These are phyloP conservation scores for Dendropsophus ebraccatus DNA, from an alignment of 2,113 vertebrate species.

Conservation along the genomic window DNA sequence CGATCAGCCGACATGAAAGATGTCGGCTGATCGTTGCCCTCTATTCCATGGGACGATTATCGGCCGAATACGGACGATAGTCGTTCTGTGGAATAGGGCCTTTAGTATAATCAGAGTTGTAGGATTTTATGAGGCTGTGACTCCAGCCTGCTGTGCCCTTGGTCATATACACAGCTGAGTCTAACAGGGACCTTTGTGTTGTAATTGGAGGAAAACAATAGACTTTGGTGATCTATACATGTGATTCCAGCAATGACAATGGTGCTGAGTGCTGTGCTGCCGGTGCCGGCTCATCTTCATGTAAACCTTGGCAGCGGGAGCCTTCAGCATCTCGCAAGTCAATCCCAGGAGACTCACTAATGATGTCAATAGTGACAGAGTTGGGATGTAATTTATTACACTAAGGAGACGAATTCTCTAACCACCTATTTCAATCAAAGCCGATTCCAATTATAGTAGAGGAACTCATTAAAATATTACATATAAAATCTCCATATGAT, in stretches of 20 bases:
- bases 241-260: not conserved
- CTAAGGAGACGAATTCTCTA: conserved; percentile 18
- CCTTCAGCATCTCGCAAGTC: conserved; percentile 11
- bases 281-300: not conserved
- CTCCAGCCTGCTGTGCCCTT: not conserved
- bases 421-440: conserved; percentile 29
- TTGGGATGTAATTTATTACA: conserved; percentile 22
- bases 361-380: conserved; percentile 29
- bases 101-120: not conserved
- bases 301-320: not conserved
- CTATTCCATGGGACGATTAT: too few relatives aligned
- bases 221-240: not conserved
- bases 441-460: not conserved
- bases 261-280: not conserved
- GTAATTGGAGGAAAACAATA: not conserved
- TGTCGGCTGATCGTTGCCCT: too few relatives aligned
- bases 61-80: too few relatives aligned
- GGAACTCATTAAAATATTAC: not conserved
- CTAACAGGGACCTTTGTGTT: not conserved
- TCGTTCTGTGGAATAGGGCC: too few relatives aligned
- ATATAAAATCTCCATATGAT: not conserved
- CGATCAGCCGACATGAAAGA: too few relatives aligned
- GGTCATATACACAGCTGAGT: not conserved
- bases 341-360: conserved; percentile 12
- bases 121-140: not conserved